Evolutionary conservation across 2,113 vertebrate species (phyloP).

Genomic region (Athene cunicularia): DNA sequence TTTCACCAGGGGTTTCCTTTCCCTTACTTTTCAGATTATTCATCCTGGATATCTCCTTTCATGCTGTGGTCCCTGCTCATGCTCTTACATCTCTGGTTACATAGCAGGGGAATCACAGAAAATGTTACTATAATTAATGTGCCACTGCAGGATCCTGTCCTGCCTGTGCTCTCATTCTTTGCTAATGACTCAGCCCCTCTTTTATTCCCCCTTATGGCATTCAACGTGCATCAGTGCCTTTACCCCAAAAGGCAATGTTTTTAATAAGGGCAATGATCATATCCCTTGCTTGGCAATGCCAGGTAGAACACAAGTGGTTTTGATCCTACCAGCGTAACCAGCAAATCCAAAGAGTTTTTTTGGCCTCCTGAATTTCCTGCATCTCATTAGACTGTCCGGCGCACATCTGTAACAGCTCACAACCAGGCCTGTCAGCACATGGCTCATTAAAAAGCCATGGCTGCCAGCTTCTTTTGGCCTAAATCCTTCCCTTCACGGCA

Average conservation of each 20-base stretch:
- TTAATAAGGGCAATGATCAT: neutral
- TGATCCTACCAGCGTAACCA: neutral
- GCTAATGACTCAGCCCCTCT: slow-evolving; percentile 1
- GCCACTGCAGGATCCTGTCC: neutral
- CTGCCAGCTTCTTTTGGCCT: slow-evolving; percentile 27
- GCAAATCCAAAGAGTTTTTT: neutral
- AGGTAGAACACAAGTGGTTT: neutral
- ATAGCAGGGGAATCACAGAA: neutral
- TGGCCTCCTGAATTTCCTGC: neutral
- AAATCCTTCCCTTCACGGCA: neutral
- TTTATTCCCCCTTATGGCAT: slow-evolving; percentile 26
- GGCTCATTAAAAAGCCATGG: neutral
- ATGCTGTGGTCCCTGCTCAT: rapidly evolving
- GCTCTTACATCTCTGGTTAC: neutral
- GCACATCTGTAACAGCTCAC: slow-evolving; percentile 57
- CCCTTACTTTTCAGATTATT: neutral
- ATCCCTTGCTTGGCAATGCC: rapidly evolving
- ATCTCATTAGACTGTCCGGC: neutral
- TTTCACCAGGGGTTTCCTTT: neutral
- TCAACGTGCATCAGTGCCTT: neutral
- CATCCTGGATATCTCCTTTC: neutral
- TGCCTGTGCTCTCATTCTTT: neutral
- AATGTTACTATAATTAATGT: slow-evolving; percentile 5
- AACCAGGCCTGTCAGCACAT: slow-evolving; percentile 5
- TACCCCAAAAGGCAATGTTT: slow-evolving; percentile 29